phyloP scores from a whole-genome alignment of 1,140 invertebrate species.

The Drosophila bifasciata region DNA sequence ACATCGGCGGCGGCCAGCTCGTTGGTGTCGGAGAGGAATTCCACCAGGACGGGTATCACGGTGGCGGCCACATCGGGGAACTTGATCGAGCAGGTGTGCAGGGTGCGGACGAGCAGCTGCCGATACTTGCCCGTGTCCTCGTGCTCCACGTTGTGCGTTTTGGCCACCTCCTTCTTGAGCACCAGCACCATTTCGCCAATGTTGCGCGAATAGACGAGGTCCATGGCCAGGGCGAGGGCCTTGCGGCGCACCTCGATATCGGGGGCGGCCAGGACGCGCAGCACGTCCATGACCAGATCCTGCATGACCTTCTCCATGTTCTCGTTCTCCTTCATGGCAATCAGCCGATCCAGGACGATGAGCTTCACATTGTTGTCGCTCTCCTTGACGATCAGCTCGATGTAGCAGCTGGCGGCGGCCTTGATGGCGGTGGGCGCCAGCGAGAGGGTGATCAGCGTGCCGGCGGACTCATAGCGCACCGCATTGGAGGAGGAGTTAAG shows the following conservation, averaged over 20 bases:
- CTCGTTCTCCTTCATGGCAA: constrained; percentile 94
- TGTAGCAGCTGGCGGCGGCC: constrained; percentile 98
- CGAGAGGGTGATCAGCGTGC: constrained; percentile 99
- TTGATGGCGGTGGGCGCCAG: constrained; percentile 98
- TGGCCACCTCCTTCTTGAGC: constrained; percentile 97
- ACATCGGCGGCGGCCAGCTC: constrained; percentile 97
- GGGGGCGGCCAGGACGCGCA: constrained; percentile 95
- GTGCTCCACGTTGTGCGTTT: constrained; percentile 95
- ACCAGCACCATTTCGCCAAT: constrained; percentile 98
- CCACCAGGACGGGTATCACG: constrained; percentile 97
- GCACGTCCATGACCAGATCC: constrained; percentile 99
- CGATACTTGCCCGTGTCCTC: constrained; percentile 98
- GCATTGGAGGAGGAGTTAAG: constrained; percentile 98
- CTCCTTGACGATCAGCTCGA: constrained; percentile 99
- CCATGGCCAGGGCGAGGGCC: constrained; percentile 94
- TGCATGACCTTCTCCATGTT: constrained; percentile 96
- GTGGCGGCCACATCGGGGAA: constrained; percentile 98
- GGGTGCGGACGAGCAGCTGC: constrained; percentile 96
- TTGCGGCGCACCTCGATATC: constrained; percentile 97
- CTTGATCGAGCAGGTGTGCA: constrained; percentile 97
- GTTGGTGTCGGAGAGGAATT: constrained; percentile 97
- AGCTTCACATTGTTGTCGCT: constrained; percentile 99
- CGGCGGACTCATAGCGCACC: constrained; percentile 99
- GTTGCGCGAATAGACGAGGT: constrained; percentile 96
- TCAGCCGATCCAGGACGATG: constrained; percentile 97